Conservation (phyloP, 2,797 vertebrate species). For the Anabacerthia variegaticeps region DNA sequence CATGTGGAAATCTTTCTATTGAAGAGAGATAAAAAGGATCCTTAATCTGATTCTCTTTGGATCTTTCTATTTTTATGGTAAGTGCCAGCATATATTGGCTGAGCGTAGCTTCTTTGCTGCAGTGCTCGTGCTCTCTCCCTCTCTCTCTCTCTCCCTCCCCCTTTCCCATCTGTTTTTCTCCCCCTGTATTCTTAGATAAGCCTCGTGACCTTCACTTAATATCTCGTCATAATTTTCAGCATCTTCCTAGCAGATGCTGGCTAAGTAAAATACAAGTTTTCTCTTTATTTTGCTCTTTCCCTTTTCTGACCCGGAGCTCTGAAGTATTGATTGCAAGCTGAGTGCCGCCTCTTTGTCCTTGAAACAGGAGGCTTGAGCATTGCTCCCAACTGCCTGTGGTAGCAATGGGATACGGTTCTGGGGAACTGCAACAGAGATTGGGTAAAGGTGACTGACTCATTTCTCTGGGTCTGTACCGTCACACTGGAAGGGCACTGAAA, state of each 20-base stretch:
- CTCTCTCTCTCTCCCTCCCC: not conserved
- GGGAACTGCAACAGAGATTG: not conserved
- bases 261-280: conserved; percentile 37
- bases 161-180: conserved; percentile 23
- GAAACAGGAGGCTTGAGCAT: conserved; percentile 46
- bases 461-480: not conserved
- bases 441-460: not conserved
- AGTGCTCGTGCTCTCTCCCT: conserved; percentile 69
- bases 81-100: conserved; percentile 72
- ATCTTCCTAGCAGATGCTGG: not conserved
- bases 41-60: conserved; percentile 68
- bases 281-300: not conserved
- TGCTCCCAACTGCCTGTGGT: not conserved
- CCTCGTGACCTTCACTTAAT: conserved; percentile 76
- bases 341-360: conserved; percentile 78
- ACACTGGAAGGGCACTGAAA: not conserved
- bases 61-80: conserved; percentile 83
- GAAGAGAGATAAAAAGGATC: conserved; percentile 62
- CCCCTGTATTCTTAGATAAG: conserved; percentile 37
- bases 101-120: conserved; percentile 78
- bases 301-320: not conserved
- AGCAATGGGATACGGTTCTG: conserved; percentile 1
- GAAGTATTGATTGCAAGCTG: conserved; percentile 45
- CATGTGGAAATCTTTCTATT: conserved; percentile 58
- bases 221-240: not conserved